Conservation (phyloP, 2,113 vertebrate species). For the Okapia johnstoni region DNA sequence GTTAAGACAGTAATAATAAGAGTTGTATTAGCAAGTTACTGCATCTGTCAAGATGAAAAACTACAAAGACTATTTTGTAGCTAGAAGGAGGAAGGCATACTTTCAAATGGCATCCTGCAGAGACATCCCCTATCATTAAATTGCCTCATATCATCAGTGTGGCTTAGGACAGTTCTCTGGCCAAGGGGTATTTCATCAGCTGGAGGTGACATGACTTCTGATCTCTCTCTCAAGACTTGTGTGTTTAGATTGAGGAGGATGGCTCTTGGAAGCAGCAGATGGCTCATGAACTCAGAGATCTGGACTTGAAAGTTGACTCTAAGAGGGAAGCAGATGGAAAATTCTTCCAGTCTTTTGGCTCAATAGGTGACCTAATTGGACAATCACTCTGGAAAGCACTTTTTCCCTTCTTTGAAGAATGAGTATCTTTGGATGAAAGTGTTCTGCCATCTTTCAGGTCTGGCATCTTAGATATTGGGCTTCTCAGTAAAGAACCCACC, state of each 20-base stretch:
- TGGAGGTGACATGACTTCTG: neutral
- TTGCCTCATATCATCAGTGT: neutral
- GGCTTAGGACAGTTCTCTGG: neutral
- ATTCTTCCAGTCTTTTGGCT: neutral
- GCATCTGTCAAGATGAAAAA: neutral
- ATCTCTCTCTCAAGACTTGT: neutral
- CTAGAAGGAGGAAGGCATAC: neutral
- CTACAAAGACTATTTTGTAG: neutral
- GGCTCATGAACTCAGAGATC: neutral
- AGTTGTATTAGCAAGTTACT: neutral
- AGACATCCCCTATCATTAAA: neutral
- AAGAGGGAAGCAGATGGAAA: neutral
- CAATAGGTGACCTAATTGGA: neutral
- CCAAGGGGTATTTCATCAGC: neutral
- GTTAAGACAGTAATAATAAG: neutral
- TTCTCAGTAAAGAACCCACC: no score
- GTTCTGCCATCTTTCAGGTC: neutral
- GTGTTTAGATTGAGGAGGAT: neutral
- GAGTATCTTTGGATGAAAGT: neutral
- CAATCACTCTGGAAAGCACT: neutral
- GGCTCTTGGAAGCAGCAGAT: neutral
- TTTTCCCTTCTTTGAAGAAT: neutral
- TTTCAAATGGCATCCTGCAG: neutral
- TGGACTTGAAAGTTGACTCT: neutral
- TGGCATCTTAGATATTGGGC: neutral